phyloP scores from a whole-genome alignment of 35 echinoderm and acorn worm genomes.

The Antedon bifida region DNA sequence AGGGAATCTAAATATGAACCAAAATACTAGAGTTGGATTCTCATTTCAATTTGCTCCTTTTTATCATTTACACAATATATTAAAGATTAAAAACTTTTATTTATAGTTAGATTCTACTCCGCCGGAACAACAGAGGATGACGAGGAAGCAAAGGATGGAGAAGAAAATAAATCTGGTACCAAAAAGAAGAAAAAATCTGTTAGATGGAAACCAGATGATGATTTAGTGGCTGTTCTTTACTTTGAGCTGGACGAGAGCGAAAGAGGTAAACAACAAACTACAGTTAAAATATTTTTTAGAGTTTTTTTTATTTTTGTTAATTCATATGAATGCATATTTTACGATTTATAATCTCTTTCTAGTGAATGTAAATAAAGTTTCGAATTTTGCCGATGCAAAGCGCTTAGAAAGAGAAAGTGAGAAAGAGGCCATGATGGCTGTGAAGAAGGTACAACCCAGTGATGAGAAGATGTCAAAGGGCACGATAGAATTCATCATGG shows the following conservation, averaged over 20 bases:
- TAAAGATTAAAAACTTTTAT: too few species aligned
- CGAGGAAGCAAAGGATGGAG: constrained; percentile 10
- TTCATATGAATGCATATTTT: too few species aligned
- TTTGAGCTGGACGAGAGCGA: constrained; percentile 93
- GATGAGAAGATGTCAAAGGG: constrained; percentile 10
- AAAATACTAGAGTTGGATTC: too few species aligned
- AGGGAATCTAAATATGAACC: too few species aligned
- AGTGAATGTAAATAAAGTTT: constrained; percentile 84
- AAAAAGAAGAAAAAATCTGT: constrained; percentile 78
- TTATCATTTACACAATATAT: too few species aligned
- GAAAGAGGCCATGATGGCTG: constrained; percentile 53
- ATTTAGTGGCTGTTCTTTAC: constrained; percentile 66
- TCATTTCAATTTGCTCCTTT: too few species aligned
- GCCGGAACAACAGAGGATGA: constrained; percentile 4
- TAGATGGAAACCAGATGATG: constrained; percentile 49
- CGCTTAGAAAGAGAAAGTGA: constrained; percentile 69
- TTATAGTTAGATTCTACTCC: constrained; percentile 65
- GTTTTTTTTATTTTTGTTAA: too few species aligned
- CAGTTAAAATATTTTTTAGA: too few species aligned
- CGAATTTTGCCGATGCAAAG: constrained; percentile 75
- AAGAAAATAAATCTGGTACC: constrained; percentile 9
- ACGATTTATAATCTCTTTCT: background rate
- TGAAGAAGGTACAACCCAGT: constrained; percentile 25
- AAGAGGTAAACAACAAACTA: constrained; percentile 36
- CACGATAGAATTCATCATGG: constrained; percentile 25